phyloP scores from a whole-genome alignment of 2,797 vertebrate genomes.

The Lepidocolaptes lacrymiger region DNA sequence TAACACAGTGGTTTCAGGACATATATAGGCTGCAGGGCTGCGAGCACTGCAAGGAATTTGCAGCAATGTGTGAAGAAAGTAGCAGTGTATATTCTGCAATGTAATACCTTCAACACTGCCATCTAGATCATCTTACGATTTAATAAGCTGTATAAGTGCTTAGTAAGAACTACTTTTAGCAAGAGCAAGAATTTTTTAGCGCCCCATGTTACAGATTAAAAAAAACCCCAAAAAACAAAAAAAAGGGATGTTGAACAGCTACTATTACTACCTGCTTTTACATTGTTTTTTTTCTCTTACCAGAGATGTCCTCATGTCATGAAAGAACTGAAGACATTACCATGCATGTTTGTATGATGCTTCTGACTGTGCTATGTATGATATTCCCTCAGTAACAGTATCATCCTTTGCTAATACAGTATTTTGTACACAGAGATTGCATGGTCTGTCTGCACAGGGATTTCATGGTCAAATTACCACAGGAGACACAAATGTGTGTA shows the following conservation, averaged over 20 bases:
- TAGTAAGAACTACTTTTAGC: background rate
- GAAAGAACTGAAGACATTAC: background rate
- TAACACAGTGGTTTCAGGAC: background rate
- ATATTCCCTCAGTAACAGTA: background rate
- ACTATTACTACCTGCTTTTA: background rate
- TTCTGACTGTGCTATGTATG: background rate
- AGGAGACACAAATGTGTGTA: background rate
- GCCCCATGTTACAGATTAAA: background rate
- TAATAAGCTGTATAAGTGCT: background rate
- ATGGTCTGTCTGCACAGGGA: background rate
- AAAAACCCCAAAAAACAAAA: background rate
- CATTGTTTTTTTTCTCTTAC: background rate
- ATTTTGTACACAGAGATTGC: background rate
- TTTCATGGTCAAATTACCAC: background rate
- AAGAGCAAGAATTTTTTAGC: background rate
- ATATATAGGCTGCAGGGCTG: background rate
- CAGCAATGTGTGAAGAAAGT: background rate
- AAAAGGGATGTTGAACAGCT: background rate
- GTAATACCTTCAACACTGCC: fast-evolving
- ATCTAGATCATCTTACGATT: background rate
- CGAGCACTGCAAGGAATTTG: background rate
- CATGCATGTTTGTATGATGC: background rate
- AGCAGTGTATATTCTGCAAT: background rate
- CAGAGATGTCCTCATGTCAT: background rate
- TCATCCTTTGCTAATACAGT: background rate